These are phyloP conservation scores for Diplodus sargus DNA, from an alignment of 2,797 vertebrate genomes.

Conservation along the genomic window DNA sequence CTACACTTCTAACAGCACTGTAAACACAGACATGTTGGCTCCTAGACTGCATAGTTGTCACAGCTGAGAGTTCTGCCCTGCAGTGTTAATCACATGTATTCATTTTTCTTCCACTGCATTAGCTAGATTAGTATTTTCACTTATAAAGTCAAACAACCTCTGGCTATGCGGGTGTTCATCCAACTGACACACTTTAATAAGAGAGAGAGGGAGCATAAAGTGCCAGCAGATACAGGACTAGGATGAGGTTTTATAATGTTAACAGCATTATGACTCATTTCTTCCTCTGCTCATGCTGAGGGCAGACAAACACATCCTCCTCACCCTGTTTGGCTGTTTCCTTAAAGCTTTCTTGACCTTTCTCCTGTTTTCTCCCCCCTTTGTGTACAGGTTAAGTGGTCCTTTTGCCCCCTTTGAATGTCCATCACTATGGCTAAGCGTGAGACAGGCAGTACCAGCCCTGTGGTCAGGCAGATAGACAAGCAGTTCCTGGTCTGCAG, in stretches of 20 bases:
- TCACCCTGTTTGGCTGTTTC: slow-evolving; percentile 41
- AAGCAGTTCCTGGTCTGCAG: slow-evolving; percentile 97
- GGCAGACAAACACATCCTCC: slow-evolving; percentile 20
- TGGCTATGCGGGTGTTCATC: slow-evolving; percentile 10
- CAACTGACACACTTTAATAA: slow-evolving; percentile 44
- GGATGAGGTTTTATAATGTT: slow-evolving; percentile 37
- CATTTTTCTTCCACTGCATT: slow-evolving; percentile 36
- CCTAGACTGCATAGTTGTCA: slow-evolving; percentile 33
- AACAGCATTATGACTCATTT: slow-evolving; percentile 63
- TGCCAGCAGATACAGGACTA: slow-evolving; percentile 25
- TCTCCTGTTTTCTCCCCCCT: slow-evolving; percentile 33
- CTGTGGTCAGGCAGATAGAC: slow-evolving; percentile 94
- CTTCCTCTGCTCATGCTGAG: slow-evolving; percentile 50
- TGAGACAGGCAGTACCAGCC: slow-evolving; percentile 90
- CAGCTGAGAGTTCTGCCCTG: slow-evolving; percentile 19
- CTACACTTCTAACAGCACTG: not conserved
- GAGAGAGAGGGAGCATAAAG: slow-evolving; percentile 11
- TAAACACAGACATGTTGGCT: slow-evolving; percentile 42
- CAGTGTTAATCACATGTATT: slow-evolving; percentile 37
- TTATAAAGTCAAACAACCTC: slow-evolving; percentile 53
- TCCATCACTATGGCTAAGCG: slow-evolving; percentile 89
- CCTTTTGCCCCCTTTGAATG: slow-evolving; percentile 75
- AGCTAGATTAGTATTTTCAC: slow-evolving; percentile 33
- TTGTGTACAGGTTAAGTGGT: slow-evolving; percentile 72
- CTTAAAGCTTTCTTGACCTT: slow-evolving; percentile 48